A percentile compares a stretch with the other conserved stretches of the same genome.
phyloP scores from a whole-genome alignment of 2,888 invertebrate species.

The Brachyptera risi region DNA sequence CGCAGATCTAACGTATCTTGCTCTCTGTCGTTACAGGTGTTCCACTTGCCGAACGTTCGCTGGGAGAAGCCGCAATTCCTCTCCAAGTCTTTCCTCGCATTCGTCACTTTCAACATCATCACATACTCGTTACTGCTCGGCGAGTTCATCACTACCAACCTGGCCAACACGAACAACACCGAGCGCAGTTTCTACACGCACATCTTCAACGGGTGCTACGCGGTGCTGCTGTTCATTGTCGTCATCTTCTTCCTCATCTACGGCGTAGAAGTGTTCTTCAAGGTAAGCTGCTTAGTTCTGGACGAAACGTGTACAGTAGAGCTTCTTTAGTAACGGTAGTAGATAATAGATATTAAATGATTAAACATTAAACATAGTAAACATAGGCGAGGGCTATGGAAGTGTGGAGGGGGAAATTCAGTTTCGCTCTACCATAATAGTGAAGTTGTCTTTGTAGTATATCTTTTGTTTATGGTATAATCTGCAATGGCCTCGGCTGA shows the following conservation, averaged over 20 bases:
- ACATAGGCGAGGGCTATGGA: too few species aligned
- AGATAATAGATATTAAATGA: too few species aligned
- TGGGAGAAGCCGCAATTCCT: constrained; percentile 88
- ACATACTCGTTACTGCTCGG: constrained; percentile 74
- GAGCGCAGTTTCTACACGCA: constrained; percentile 73
- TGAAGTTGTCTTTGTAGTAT: too few species aligned
- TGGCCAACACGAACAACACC: constrained; percentile 52
- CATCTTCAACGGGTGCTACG: constrained; percentile 89
- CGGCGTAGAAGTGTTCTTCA: constrained; percentile 91
- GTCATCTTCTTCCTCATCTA: constrained; percentile 91
- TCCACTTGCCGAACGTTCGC: constrained; percentile 80
- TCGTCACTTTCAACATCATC: constrained; percentile 84
- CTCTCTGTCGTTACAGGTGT: too few species aligned
- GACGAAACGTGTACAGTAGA: too few species aligned
- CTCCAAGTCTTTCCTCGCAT: constrained; percentile 86
- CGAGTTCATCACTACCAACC: constrained; percentile 59
- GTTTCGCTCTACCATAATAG: too few species aligned
- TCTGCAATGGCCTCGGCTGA: too few species aligned
- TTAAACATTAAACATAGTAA: too few species aligned
- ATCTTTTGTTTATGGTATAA: too few species aligned
- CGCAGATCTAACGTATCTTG: too few species aligned
- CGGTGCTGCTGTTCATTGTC: constrained; percentile 83
- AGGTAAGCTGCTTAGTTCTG: constrained; percentile 54
- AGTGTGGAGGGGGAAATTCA: too few species aligned
- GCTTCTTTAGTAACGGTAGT: too few species aligned